Percentiles rank a stretch among this genome's conserved stretches.
Evolutionary conservation across 1,140 invertebrate genomes (phyloP).

Genomic region (Copidosoma floridanum): DNA sequence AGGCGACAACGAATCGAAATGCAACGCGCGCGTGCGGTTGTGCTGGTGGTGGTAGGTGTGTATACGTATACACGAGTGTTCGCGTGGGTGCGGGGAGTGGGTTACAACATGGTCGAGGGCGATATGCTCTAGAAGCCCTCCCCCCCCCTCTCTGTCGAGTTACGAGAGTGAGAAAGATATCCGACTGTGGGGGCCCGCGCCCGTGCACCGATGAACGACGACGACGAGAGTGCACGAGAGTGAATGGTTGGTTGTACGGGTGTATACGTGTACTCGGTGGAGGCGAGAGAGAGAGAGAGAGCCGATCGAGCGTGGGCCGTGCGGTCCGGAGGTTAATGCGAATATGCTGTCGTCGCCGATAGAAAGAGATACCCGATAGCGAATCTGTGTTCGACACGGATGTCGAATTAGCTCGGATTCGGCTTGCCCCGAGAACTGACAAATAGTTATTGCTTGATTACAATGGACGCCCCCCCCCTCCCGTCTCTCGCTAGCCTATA

Average conservation of each 20-base stretch:
- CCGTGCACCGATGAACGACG: too few relatives aligned
- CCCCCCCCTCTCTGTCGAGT: too few relatives aligned
- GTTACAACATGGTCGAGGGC: too few relatives aligned
- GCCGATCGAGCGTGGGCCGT: constrained; percentile 55
- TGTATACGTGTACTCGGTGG: neutral
- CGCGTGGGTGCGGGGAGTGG: too few relatives aligned
- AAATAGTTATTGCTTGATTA: constrained; percentile 61
- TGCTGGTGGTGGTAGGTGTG: neutral
- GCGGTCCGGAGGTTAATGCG: constrained; percentile 56
- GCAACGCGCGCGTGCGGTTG: neutral
- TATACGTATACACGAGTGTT: neutral
- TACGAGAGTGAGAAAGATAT: too few relatives aligned
- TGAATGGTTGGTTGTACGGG: too few relatives aligned
- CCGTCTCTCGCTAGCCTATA: too few relatives aligned
- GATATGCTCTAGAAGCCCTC: too few relatives aligned
- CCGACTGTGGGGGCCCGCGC: too few relatives aligned
- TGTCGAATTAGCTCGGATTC: constrained; percentile 60
- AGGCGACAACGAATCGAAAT: too few relatives aligned
- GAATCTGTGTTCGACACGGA: constrained; percentile 59
- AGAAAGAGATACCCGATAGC: constrained; percentile 59
- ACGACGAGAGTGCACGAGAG: too few relatives aligned
- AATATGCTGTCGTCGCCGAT: constrained; percentile 58
- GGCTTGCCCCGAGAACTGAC: constrained; percentile 57
- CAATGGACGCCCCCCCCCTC: constrained; percentile 42
- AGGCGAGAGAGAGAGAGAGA: constrained; percentile 34